phyloP scores from a whole-genome alignment of 2,888 invertebrate genomes.

The Platypus cylindrus region DNA sequence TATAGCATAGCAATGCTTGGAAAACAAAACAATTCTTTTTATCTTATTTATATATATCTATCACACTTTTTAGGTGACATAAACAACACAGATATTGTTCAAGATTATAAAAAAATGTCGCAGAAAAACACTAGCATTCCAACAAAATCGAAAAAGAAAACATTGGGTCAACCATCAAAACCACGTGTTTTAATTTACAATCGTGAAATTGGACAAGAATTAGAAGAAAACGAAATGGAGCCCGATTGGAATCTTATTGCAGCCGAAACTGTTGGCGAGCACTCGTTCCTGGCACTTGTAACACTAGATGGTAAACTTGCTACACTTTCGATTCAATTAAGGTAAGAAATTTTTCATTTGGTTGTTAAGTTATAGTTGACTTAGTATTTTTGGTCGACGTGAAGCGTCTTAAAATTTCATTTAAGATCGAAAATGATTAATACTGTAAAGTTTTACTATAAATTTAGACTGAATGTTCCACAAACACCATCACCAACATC shows the following conservation, averaged over 20 bases:
- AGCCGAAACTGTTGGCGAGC: constrained; percentile 43
- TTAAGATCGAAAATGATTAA: too few relatives aligned
- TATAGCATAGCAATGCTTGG: too few relatives aligned
- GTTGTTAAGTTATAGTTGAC: too few relatives aligned
- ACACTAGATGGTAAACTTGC: constrained; percentile 49
- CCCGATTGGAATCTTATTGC: constrained; percentile 53
- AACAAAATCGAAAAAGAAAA: constrained; percentile 36
- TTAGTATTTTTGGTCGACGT: too few relatives aligned
- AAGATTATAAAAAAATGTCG: constrained; percentile 54
- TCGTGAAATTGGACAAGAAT: constrained; percentile 40
- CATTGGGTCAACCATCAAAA: constrained; percentile 44
- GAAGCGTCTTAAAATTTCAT: too few relatives aligned
- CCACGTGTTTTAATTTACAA: constrained; percentile 50
- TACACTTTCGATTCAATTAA: constrained; percentile 47
- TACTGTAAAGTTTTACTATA: too few relatives aligned
- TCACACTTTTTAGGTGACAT: constrained; percentile 35
- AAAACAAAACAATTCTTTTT: too few relatives aligned
- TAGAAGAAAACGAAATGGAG: constrained; percentile 37
- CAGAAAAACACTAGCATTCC: constrained; percentile 29
- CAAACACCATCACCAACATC: constrained; percentile 34
- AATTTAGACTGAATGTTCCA: constrained; percentile 31
- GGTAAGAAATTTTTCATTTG: too few relatives aligned
- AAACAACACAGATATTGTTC: constrained; percentile 63
- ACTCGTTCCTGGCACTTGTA: constrained; percentile 50
- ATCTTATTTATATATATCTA: too few relatives aligned